A percentile compares a stretch with the other conserved stretches of the same genome.
phyloP scores from a whole-genome alignment of 2,888 invertebrate species.

The Smittia aterrima region DNA sequence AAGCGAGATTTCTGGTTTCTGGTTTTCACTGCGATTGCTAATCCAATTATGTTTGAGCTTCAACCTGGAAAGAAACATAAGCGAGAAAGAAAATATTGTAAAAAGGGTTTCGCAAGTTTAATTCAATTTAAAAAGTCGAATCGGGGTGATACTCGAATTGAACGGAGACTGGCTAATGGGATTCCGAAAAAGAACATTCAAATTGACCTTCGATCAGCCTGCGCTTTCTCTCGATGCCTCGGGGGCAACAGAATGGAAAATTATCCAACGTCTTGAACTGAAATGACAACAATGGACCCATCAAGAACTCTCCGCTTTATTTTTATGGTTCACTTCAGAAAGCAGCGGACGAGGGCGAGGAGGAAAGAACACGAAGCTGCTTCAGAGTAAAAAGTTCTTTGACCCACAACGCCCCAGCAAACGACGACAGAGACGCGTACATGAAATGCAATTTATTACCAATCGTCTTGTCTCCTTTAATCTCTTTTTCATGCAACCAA shows the following conservation, averaged over 20 bases:
- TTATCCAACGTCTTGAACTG: conserved; percentile 2
- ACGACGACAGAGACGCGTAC: neutral
- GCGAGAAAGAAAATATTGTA: neutral
- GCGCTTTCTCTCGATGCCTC: neutral
- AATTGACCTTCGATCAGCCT: conserved; percentile 12
- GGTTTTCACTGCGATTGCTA: neutral
- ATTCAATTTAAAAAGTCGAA: conserved; percentile 16
- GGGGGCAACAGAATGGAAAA: conserved; percentile 16
- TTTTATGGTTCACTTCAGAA: conserved; percentile 11
- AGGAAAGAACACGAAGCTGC: neutral
- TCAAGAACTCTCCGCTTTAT: neutral
- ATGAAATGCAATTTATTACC: conserved; percentile 10
- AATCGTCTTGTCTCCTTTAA: conserved; percentile 15
- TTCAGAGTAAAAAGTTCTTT: neutral
- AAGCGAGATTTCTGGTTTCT: neutral
- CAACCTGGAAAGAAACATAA: conserved; percentile 11
- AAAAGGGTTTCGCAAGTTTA: conserved; percentile 4
- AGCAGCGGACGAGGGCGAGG: neutral
- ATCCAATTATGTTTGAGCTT: neutral
- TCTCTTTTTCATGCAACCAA: neutral
- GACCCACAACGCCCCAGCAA: conserved; percentile 2
- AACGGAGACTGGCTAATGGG: neutral
- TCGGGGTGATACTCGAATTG: neutral
- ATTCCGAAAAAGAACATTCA: conserved; percentile 10
- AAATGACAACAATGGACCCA: conserved; percentile 23